Evolutionary conservation across 2,888 invertebrate genomes (phyloP).

Genomic region (Pterostichus madidus): DNA sequence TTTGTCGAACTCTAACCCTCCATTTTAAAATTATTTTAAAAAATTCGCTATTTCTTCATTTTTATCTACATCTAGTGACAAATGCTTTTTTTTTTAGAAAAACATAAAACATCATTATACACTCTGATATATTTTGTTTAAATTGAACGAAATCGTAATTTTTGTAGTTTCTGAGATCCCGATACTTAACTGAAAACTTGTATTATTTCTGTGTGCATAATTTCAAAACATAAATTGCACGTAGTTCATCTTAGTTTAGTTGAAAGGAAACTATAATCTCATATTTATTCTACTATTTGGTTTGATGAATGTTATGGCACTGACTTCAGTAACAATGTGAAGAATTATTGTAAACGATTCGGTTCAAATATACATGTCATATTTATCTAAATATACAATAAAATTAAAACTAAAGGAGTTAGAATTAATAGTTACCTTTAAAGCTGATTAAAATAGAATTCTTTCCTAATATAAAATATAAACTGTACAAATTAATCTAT

Average conservation of each 20-base stretch:
- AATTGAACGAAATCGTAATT: too few species aligned
- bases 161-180: too few species aligned
- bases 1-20: too few species aligned
- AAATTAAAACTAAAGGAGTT: conserved; percentile 5
- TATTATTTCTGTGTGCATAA: not conserved
- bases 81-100: too few species aligned
- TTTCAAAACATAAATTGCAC: conserved; percentile 19
- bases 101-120: too few species aligned
- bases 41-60: too few species aligned
- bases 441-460: conserved; percentile 35
- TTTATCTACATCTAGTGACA: too few species aligned
- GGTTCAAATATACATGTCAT: conserved; percentile 42
- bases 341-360: conserved; percentile 16
- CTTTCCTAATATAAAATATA: conserved; percentile 10
- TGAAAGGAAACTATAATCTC: conserved; percentile 40
- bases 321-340: not conserved
- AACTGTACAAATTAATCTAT: conserved; percentile 43
- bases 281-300: conserved; percentile 41
- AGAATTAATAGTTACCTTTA: conserved; percentile 22
- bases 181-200: too few species aligned
- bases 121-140: too few species aligned
- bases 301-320: conserved; percentile 42
- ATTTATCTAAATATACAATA: conserved; percentile 15
- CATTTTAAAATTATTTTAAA: too few species aligned
- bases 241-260: conserved; percentile 8